Evolutionary conservation across 2,888 invertebrate species (phyloP).

Genomic region (Pemphredon lugubris): DNA sequence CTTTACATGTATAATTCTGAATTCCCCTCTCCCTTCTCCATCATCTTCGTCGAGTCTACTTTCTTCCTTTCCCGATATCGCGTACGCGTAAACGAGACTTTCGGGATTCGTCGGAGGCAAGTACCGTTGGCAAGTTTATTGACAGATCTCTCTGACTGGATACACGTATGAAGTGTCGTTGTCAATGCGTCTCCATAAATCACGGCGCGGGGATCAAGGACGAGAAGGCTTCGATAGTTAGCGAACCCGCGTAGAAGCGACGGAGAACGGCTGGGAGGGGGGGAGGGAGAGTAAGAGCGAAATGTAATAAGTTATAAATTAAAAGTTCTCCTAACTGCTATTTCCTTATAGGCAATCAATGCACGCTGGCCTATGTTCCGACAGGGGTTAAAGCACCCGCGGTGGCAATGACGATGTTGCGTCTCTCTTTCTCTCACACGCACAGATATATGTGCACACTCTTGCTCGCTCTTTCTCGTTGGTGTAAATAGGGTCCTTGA

Average conservation of each 20-base stretch:
- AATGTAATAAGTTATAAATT: slow-evolving; percentile 75
- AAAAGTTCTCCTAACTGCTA: slow-evolving; percentile 64
- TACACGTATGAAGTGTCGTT: slow-evolving; percentile 57
- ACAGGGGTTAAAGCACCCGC: slow-evolving; percentile 17
- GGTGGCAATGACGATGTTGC: slow-evolving; percentile 5
- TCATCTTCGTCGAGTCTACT: too few species aligned
- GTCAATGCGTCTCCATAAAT: slow-evolving; percentile 71
- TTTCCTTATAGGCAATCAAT: slow-evolving; percentile 75
- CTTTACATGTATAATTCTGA: too few species aligned
- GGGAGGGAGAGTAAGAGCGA: slow-evolving; percentile 47
- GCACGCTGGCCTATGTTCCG: slow-evolving; percentile 25
- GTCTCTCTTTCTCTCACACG: too few species aligned
- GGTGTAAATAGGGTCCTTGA: too few species aligned
- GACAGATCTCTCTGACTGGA: slow-evolving; percentile 63
- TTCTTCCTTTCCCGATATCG: too few species aligned
- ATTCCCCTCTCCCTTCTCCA: too few species aligned
- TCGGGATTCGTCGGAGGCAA: slow-evolving; percentile 5
- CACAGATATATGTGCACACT: too few species aligned
- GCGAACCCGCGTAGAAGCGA: slow-evolving; percentile 55
- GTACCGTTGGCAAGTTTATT: slow-evolving; percentile 69
- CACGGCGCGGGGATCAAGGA: slow-evolving; percentile 64
- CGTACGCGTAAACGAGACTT: too few species aligned
- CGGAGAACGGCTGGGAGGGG: slow-evolving; percentile 32
- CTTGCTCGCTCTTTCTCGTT: too few species aligned
- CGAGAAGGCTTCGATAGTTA: slow-evolving; percentile 47